A percentile compares a stretch with the other conserved stretches of the same genome.
Conservation (phyloP, 2,888 invertebrate species). For the Agonopterix heracliana region DNA sequence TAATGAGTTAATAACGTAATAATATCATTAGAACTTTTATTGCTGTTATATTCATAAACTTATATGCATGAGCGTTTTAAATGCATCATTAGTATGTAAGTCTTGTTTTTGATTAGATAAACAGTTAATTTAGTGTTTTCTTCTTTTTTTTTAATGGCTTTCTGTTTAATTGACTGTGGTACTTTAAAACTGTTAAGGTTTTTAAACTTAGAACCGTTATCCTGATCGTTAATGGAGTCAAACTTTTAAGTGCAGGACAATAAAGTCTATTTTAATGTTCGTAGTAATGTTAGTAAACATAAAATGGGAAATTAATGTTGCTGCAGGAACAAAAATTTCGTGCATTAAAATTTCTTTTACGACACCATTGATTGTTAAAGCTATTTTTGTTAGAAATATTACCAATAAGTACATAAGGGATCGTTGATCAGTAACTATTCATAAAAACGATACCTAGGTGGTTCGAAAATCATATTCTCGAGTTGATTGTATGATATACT, state of each 20-base stretch:
- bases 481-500: no score
- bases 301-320: no score
- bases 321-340: not conserved
- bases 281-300: no score
- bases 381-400: not conserved
- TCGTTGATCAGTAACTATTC: no score
- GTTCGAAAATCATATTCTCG: no score
- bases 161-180: conserved; percentile 14
- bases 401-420: no score
- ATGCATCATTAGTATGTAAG: conserved; percentile 34
- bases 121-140: conserved; percentile 33
- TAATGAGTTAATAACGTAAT: conserved; percentile 29
- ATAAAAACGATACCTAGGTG: no score
- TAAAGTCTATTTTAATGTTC: conserved; percentile 4
- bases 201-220: conserved; percentile 33
- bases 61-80: conserved; percentile 26
- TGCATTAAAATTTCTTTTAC: not conserved
- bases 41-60: conserved; percentile 36
- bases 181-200: conserved; percentile 46
- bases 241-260: conserved; percentile 23
- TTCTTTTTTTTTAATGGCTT: conserved; percentile 18
- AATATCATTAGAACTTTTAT: conserved; percentile 45
- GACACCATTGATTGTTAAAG: not conserved
- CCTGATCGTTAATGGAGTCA: conserved; percentile 42
- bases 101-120: conserved; percentile 48